Evolutionary conservation across 2,113 vertebrate species (phyloP).

Genomic region (Agapornis roseicollis): DNA sequence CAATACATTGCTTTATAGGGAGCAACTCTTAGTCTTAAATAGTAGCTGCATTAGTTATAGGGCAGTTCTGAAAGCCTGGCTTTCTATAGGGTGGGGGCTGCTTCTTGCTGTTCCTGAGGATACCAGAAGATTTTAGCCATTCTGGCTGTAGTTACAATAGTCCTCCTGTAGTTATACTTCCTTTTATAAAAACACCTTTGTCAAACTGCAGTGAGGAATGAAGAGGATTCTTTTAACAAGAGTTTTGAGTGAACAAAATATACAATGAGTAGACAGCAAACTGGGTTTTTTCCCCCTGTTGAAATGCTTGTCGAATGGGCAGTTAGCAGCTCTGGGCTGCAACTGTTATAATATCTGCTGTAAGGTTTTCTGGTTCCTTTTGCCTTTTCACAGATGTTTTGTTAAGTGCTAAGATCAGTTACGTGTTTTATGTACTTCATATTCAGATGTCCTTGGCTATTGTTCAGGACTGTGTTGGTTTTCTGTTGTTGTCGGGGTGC

Average conservation of each 20-base stretch:
- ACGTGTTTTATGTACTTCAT: not conserved
- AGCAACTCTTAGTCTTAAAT: not conserved
- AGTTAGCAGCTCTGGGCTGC: not conserved
- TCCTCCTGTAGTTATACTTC: not conserved
- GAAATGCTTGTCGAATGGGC: not conserved
- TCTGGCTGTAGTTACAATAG: not conserved
- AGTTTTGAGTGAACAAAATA: not conserved
- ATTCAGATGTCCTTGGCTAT: not conserved
- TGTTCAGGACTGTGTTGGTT: not conserved
- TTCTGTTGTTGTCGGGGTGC: not conserved
- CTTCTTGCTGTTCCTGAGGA: not conserved
- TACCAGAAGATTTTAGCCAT: not conserved
- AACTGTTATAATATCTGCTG: slow-evolving; percentile 3
- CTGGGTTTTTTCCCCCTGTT: not conserved
- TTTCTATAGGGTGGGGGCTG: not conserved
- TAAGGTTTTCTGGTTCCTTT: not conserved
- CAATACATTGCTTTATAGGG: not conserved
- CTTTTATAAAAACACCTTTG: not conserved
- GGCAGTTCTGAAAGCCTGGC: not conserved
- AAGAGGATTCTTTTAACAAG: not conserved
- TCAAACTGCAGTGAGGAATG: not conserved
- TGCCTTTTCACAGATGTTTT: not conserved
- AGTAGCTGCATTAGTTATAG: not conserved
- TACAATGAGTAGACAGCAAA: not conserved
- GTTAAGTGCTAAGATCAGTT: not conserved